Evolutionary conservation across 2,113 vertebrate species (phyloP).

Genomic region (Natator depressus): DNA sequence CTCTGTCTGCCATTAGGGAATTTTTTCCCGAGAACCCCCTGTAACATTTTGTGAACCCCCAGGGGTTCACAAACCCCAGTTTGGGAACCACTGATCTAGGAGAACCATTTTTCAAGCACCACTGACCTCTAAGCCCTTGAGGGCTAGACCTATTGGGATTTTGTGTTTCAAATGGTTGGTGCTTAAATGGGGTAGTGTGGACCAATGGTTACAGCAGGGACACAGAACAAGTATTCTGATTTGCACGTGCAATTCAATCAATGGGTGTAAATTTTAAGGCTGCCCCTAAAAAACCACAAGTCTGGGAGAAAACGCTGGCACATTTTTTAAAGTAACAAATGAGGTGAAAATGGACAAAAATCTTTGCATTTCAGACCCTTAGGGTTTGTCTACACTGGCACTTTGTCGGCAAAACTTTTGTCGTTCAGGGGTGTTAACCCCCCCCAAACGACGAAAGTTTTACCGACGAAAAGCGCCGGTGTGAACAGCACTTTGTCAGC

Average conservation of each 20-base stretch:
- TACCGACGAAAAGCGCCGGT: too few species aligned
- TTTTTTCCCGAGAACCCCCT: too few species aligned
- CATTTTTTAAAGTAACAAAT: not conserved
- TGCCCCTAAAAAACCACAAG: not conserved
- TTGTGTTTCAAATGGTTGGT: not conserved
- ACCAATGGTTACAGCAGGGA: not conserved
- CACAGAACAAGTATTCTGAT: not conserved
- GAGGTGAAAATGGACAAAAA: not conserved
- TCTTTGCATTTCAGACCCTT: not conserved
- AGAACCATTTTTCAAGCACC: not conserved
- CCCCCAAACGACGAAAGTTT: too few species aligned
- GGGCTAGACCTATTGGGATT: not conserved
- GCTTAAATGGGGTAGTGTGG: not conserved
- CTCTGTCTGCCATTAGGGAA: too few species aligned
- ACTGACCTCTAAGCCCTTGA: not conserved
- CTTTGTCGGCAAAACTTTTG: too few species aligned
- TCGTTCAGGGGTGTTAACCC: too few species aligned
- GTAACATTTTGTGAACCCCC: too few species aligned
- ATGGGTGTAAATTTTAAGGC: not conserved
- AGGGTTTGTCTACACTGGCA: too few species aligned
- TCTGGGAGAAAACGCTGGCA: not conserved
- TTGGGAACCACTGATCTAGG: not conserved
- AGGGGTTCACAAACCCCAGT: too few species aligned
- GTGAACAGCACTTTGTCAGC: too few species aligned
- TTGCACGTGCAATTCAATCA: not conserved